Conservation (phyloP, 2,888 invertebrate species). For the Listrodromus nycthemerus region DNA sequence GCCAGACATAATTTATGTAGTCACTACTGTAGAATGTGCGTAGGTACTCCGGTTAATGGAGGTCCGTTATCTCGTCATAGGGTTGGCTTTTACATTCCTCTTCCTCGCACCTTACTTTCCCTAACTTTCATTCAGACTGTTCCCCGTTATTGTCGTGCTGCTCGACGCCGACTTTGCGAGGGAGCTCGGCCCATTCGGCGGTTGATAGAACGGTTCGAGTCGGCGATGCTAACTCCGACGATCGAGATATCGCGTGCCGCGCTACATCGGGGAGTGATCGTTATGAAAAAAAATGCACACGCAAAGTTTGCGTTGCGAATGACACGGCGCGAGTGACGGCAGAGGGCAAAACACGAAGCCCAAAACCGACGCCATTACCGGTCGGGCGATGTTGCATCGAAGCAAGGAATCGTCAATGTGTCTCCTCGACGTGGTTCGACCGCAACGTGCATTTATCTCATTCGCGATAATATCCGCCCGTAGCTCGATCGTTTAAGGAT, state of each 20-base stretch:
- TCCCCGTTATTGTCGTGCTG: not conserved
- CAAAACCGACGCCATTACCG: constrained; percentile 21
- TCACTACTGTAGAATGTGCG: constrained; percentile 2
- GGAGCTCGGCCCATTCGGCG: not conserved
- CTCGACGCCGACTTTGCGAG: not conserved
- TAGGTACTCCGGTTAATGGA: constrained; percentile 48
- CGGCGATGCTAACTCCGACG: constrained; percentile 6
- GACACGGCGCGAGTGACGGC: not conserved
- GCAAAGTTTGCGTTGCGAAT: constrained; percentile 31
- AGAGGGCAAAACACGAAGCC: constrained; percentile 4
- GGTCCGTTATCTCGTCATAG: constrained; percentile 28
- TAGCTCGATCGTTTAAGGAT: constrained; percentile 37
- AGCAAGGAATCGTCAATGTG: constrained; percentile 17
- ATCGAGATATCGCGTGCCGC: constrained; percentile 53
- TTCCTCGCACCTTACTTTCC: not conserved
- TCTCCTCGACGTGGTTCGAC: constrained; percentile 13
- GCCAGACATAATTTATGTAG: constrained; percentile 36
- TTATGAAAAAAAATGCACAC: constrained; percentile 48
- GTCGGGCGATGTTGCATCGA: constrained; percentile 24
- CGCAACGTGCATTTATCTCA: constrained; percentile 59
- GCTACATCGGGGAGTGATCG: constrained; percentile 31
- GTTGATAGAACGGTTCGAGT: constrained; percentile 12
- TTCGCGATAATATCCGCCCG: constrained; percentile 55
- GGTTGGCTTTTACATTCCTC: constrained; percentile 3
- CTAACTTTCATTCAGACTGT: not conserved